A percentile compares a stretch with the other conserved stretches of the same genome.
Evolutionary conservation across 2,888 invertebrate genomes (phyloP).

Genomic region (Drosophila monieri): DNA sequence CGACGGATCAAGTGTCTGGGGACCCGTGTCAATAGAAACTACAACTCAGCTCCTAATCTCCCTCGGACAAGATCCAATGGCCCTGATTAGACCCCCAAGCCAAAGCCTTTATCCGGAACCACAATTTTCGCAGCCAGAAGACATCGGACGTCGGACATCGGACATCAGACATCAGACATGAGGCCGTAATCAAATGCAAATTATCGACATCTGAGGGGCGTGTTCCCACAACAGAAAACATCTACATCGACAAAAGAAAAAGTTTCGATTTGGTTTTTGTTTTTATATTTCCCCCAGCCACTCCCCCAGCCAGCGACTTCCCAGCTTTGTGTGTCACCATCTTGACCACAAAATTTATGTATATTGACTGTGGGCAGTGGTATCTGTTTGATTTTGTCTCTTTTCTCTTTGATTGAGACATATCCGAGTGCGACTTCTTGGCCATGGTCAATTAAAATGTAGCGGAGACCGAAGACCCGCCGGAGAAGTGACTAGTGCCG

Average conservation of each 20-base stretch:
- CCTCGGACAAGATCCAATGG: conserved; percentile 60
- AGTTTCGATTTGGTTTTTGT: conserved; percentile 61
- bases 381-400: conserved; percentile 43
- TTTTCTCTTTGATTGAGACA: conserved; percentile 66
- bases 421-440: conserved; percentile 79
- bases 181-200: conserved; percentile 74
- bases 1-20: conserved; percentile 60
- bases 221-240: conserved; percentile 45
- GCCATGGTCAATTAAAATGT: conserved; percentile 75
- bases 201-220: conserved; percentile 68
- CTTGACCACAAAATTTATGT: conserved; percentile 62
- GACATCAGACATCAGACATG: neutral
- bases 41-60: conserved; percentile 55
- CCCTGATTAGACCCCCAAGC: conserved; percentile 60
- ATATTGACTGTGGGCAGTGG: conserved; percentile 73
- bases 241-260: conserved; percentile 65
- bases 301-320: conserved; percentile 12
- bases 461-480: conserved; percentile 7
- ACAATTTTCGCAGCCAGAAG: conserved; percentile 70
- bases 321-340: conserved; percentile 5
- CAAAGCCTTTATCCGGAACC: conserved; percentile 71
- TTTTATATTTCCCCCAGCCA: conserved; percentile 30
- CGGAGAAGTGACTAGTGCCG: neutral
- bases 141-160: neutral
- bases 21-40: conserved; percentile 60